Conservation (phyloP, 2,113 vertebrate species). For the Mionectes macconnelli region DNA sequence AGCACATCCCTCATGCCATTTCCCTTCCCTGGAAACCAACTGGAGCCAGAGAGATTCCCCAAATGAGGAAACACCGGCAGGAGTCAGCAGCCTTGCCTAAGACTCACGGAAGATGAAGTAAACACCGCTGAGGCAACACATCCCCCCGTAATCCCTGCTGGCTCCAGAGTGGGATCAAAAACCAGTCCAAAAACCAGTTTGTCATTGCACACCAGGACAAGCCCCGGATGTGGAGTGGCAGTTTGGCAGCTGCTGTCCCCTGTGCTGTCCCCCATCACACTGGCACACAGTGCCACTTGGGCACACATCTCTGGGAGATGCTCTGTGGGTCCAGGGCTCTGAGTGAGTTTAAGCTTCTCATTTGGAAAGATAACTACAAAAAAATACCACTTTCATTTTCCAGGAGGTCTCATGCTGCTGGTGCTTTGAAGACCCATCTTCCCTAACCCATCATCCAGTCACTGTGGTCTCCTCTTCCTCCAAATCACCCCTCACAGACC, state of each 20-base stretch:
- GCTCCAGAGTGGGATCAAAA: background rate
- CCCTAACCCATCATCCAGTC: background rate
- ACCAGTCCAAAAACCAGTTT: background rate
- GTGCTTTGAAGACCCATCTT: background rate
- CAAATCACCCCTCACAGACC: rapidly evolving
- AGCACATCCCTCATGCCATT: background rate
- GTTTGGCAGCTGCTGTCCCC: background rate
- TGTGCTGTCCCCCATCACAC: background rate
- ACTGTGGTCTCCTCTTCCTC: background rate
- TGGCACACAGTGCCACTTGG: background rate
- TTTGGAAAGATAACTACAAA: background rate
- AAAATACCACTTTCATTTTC: background rate
- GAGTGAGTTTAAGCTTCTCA: background rate
- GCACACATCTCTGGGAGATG: background rate
- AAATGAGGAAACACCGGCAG: background rate
- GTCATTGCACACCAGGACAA: background rate
- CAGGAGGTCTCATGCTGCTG: background rate
- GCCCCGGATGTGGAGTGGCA: background rate
- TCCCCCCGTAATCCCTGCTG: background rate
- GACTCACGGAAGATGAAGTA: background rate
- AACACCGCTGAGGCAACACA: background rate
- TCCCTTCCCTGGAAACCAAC: rapidly evolving
- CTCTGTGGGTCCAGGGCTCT: rapidly evolving
- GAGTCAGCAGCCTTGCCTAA: background rate
- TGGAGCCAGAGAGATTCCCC: background rate